Conservation (phyloP, 1,140 invertebrate species). For the Phthorimaea operculella region DNA sequence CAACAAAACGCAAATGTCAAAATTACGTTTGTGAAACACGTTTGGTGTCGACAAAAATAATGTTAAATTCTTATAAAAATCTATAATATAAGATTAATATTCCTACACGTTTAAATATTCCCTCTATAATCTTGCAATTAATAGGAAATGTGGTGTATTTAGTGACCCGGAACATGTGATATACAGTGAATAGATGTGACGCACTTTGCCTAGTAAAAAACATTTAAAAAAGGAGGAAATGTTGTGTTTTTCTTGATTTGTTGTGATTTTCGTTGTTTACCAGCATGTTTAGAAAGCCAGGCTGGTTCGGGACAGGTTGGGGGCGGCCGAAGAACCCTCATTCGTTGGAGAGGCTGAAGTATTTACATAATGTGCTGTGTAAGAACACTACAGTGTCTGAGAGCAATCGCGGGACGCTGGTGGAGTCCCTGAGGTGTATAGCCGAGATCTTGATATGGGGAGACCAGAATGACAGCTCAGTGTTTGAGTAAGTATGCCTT, state of each 20-base stretch:
- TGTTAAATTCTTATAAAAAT: neutral
- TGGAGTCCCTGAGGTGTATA: conserved; percentile 96
- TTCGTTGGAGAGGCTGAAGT: conserved; percentile 96
- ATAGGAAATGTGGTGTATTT: neutral
- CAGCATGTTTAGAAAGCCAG: conserved; percentile 85
- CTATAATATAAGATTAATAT: neutral
- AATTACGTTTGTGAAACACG: conserved; percentile 18
- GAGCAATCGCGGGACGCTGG: conserved; percentile 92
- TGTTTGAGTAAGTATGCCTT: conserved; percentile 91
- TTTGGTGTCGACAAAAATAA: conserved; percentile 18
- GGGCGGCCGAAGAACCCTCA: conserved; percentile 96
- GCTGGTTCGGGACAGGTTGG: conserved; percentile 87
- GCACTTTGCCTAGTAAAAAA: conserved; percentile 26
- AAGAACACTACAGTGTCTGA: conserved; percentile 98
- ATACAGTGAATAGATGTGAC: conserved; percentile 24
- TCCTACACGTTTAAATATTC: no score
- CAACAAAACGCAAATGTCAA: conserved; percentile 16
- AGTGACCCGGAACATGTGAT: conserved; percentile 9
- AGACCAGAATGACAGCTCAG: conserved; percentile 99
- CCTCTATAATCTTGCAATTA: no score
- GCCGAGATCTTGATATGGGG: conserved; percentile 99
- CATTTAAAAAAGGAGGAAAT: conserved; percentile 19
- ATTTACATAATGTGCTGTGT: conserved; percentile 93
- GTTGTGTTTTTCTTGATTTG: conserved; percentile 26
- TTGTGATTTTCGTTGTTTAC: conserved; percentile 9